Base-by-base conservation (phyloP, 2,888 invertebrate species). In the Cephus rjabovi region DNA sequence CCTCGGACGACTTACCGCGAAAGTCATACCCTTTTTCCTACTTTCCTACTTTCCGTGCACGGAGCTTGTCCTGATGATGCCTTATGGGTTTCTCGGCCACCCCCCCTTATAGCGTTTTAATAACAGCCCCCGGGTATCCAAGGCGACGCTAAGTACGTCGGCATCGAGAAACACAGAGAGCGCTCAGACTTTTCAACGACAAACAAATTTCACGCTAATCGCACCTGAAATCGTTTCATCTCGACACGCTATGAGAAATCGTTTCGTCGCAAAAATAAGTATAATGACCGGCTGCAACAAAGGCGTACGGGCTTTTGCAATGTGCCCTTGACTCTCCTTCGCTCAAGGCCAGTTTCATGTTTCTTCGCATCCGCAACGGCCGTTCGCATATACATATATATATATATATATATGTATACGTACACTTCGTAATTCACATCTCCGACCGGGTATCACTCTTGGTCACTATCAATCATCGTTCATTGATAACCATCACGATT, bases 141-240 rank as follows among this genome's bases (percentile, higher is more conserved):
- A 30, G 71, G 15, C 71, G 71, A 71, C 34, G 30, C 23, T 30
- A 71, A 71, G 30, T 30, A 31, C 71, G 34, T 71, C 31, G 31
- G 71, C 34, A 56, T 56, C 71, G 15, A 71, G 71, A 56, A 56
- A 56, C 56, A 56, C 56, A 56, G 71, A 71, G 71, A 12, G n/a
- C 71, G 23, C 71, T 71, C 15, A 23, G 71, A 71, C 34, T 34
- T 34, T 71, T 71, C 30, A 71, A 71, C 71, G 34, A 31, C 78
- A 76, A 70, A 78, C 78, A 79, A 79, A 80, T 80, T 80, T 79
- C 75, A 77, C 79, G 80, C 78, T 76, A 80, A 80, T 80, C 75
- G 79, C 70, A 34, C 76, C 35, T 79, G 75, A 77, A 80, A 80
- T 80, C 78, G 78, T 77, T 80, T 80, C 78, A 80, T 80, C 78